These are phyloP conservation scores for Drosophila kambysellisi DNA, from an alignment of 2,888 invertebrate species.

Conservation along the genomic window DNA sequence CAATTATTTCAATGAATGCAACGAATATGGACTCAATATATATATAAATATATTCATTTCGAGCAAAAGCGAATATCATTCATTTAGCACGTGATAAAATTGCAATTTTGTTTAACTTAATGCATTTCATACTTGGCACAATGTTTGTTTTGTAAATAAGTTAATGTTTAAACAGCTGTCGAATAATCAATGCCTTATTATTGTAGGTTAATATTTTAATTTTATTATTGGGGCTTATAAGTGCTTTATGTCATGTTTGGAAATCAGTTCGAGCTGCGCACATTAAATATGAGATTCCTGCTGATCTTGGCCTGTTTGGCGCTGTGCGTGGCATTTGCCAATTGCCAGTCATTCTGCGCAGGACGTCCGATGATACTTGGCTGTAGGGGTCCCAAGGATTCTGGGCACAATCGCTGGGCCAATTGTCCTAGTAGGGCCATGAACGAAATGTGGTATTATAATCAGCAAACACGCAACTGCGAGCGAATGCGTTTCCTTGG, in stretches of 20 bases:
- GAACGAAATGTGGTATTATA: conserved; percentile 17
- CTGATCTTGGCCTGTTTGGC: neutral
- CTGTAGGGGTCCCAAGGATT: neutral
- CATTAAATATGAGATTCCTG: neutral
- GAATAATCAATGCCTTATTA: neutral
- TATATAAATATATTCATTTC: neutral
- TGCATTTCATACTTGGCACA: neutral
- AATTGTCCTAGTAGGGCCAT: neutral
- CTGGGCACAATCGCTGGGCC: neutral
- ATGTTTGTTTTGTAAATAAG: neutral
- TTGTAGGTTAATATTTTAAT: neutral
- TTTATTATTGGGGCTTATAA: neutral
- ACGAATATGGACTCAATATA: neutral
- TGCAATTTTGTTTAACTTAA: neutral
- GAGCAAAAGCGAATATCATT: neutral
- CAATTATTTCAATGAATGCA: neutral
- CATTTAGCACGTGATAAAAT: neutral
- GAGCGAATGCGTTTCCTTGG: neutral
- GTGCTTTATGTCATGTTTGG: neutral
- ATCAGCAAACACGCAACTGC: neutral
- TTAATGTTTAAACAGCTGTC: neutral
- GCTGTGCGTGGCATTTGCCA: neutral
- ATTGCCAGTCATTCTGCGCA: neutral
- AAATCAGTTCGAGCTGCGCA: neutral
- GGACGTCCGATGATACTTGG: neutral